These are phyloP conservation scores for Triplophysa bombifrons DNA, from an alignment of 2,797 vertebrate genomes.

Conservation along the genomic window DNA sequence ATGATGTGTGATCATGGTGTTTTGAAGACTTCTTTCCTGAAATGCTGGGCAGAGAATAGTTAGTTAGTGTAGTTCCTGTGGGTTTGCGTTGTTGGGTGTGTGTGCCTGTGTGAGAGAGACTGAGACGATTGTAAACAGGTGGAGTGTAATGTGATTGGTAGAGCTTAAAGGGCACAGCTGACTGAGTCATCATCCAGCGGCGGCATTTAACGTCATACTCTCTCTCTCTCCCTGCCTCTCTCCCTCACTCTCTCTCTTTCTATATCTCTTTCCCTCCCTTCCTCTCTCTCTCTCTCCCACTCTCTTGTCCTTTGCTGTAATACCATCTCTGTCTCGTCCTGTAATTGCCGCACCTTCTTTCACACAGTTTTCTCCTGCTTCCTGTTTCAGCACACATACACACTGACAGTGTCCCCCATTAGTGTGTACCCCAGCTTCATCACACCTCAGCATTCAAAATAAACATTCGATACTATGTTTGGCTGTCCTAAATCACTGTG, in stretches of 20 bases:
- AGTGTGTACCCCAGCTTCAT: conserved; percentile 12
- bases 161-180: conserved; percentile 50
- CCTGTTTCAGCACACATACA: background rate
- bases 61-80: background rate
- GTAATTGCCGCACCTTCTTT: conserved; percentile 13
- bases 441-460: conserved; percentile 35
- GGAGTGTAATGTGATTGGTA: conserved; percentile 48
- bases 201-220: conserved; percentile 31
- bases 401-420: background rate
- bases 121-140: conserved; percentile 41
- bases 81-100: background rate
- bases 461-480: conserved; percentile 14
- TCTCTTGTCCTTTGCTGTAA: background rate
- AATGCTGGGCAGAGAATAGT: background rate
- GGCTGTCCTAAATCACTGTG: conserved; percentile 23
- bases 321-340: background rate
- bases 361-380: conserved; percentile 20
- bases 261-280: background rate
- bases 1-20: background rate
- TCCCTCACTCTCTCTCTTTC: background rate
- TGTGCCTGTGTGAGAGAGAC: background rate
- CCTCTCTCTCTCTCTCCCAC: background rate
- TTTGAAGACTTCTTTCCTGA: background rate
- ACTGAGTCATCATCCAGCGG: conserved; percentile 56
- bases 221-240: conserved; percentile 5